Evolutionary conservation across 2,797 vertebrate species (phyloP), one percentile per base, ranked within the genome.

Genomic region (Hyperoplus immaculatus): DNA sequence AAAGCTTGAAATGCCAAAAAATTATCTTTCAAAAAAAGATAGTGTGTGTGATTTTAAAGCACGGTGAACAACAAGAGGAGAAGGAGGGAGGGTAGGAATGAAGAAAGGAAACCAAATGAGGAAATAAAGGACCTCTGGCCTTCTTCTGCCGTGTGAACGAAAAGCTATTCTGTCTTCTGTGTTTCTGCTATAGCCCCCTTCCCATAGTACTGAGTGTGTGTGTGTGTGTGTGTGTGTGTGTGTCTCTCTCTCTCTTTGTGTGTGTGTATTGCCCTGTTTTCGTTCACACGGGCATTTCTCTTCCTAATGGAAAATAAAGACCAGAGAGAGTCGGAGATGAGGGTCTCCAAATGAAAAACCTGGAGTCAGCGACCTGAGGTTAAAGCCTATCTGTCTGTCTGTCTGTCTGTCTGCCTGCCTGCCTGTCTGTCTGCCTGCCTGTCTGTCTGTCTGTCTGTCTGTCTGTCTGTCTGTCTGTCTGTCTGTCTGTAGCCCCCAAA

Each of bases 261-360:
- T 74, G 66, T 50, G 71, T 74, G 63, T 69, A 2, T 67, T 61
- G 64, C 62, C 0, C 62, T 29, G 61, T 57, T 70, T 80, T 81
- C 70, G 62, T 73, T 75, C 54, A 72, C 72, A 47, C 61, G 9
- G 75, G 69, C 77, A 86, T 87, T 90, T 91, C 86, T 89, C 87
- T 80, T 86, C 72, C 75, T 89, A 89, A 92, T 93, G 82, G 88
- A 90, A 91, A 91, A 87, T 87, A 90, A 89, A 90, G 89, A 88
- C 69, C 57, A 71, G 71, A 83, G 78, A 84, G 81, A 80, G 87
- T 73, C 79, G 41, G 29, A 76, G 89, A 90, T 88, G 21, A 50
- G 79, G 43, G 51, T 50, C 77, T 81, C 50, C 63, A 84, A 90
- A 93, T 92, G 90, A 88, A 88, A 92, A 93, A 88, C 86, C 88